Evolutionary conservation across 2,888 invertebrate species (phyloP).

Genomic region (Platerodrilus igneus): DNA sequence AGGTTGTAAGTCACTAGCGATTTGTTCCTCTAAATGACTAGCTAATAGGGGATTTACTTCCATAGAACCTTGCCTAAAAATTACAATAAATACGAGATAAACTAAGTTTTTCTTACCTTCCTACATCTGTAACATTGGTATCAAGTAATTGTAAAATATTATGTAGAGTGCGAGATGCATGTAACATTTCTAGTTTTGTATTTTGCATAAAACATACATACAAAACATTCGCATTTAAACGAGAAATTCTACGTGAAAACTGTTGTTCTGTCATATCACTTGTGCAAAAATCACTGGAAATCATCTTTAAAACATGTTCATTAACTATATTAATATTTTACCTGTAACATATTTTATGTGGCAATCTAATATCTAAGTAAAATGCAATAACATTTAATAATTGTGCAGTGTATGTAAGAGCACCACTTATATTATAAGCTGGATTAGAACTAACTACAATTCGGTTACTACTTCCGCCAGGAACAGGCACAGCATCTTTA

Average conservation of each 20-base stretch:
- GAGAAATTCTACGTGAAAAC: conserved; percentile 69
- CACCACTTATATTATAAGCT: conserved; percentile 71
- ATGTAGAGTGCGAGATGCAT: conserved; percentile 66
- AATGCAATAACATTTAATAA: conserved; percentile 76
- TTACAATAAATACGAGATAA: not conserved
- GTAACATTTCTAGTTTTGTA: conserved; percentile 59
- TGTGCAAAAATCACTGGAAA: conserved; percentile 73
- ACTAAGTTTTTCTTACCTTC: conserved; percentile 54
- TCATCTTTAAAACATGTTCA: conserved; percentile 5
- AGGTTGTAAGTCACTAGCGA: conserved; percentile 58
- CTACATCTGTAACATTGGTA: conserved; percentile 62
- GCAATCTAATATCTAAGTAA: conserved; percentile 77
- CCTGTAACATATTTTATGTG: conserved; percentile 68
- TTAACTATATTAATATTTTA: conserved; percentile 40
- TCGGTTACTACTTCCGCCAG: conserved; percentile 50
- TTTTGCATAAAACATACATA: conserved; percentile 75
- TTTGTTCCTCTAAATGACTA: conserved; percentile 60
- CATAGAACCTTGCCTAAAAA: conserved; percentile 57
- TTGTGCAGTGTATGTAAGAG: conserved; percentile 82
- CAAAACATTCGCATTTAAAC: conserved; percentile 74
- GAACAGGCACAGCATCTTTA: conserved; percentile 48
- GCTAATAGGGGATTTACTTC: conserved; percentile 55
- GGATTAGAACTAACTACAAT: conserved; percentile 60
- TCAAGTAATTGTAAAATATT: conserved; percentile 69
- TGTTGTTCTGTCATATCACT: conserved; percentile 66